Evolutionary conservation across 2,888 invertebrate genomes (phyloP), one percentile per base, ranked within the genome.

Genomic region (Agrochola litura): DNA sequence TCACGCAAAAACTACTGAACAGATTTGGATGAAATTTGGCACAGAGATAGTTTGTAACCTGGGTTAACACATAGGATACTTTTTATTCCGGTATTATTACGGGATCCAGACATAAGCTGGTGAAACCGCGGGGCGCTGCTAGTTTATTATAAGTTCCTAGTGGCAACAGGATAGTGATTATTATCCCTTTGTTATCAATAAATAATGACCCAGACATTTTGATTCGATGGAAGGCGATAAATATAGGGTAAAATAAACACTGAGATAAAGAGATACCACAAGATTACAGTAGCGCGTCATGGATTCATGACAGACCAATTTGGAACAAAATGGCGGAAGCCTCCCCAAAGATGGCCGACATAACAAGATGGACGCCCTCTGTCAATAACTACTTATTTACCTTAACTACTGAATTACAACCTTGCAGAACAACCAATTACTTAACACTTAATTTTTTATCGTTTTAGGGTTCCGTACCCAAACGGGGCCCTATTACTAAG

Each of bases 271-370:
- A 58, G 65, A 65, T 52, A 71, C 46, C n/a, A 46, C 64, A 37
- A 56, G 52, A 81, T 69, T 69, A 90, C 58, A 89, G 91, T 73
- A 89, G 89, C 73, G 87, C 37, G 37, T 60, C 86, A 1, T 37
- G 37, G 5, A 37, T 37, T 37, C 37, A 37, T 89, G 56, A 61
- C 73, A 73, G 49, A 41, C 65, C 54, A 70, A 79, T 79, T 82
- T 43, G 37, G 12, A 56, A 16, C 14, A 74, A 68, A 30, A 74
- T 79, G 79, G 66, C 63, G 68, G 67, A 46, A 68, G 41, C 56
- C 2, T 71, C 19, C 4, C 25, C 58, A 43, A 78, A 78, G 60
- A 63, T 49, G 78, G 54, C 64, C 66, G 41, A 30, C 12, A 1
- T n/a, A n/a, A 37, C 22, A 54, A 54, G 4, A 63, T 76, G 41